Conservation (phyloP, 2,113 vertebrate genomes). For the Hydrochoerus hydrochaeris region DNA sequence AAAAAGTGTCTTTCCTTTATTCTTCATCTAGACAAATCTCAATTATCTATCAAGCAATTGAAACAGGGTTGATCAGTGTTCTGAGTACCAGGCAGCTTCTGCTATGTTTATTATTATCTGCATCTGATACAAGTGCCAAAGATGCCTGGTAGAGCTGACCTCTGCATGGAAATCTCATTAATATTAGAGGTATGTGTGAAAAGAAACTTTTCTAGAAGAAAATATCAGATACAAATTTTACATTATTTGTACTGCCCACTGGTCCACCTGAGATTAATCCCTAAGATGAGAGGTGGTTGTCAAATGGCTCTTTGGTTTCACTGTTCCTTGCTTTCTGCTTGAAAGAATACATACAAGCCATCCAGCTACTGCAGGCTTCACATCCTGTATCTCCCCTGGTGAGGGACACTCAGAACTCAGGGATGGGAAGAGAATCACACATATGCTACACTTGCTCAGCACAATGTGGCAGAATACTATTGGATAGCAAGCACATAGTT, state of each 20-base stretch:
- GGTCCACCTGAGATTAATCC: neutral
- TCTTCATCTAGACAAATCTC: neutral
- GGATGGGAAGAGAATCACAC: neutral
- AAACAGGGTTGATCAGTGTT: neutral
- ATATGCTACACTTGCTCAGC: neutral
- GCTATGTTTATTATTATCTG: slow-evolving; percentile 8
- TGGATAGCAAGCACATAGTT: neutral
- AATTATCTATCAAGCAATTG: neutral
- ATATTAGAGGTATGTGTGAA: neutral
- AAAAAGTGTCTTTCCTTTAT: neutral
- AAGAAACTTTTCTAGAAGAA: neutral
- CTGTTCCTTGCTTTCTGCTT: slow-evolving; percentile 14
- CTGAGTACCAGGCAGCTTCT: neutral
- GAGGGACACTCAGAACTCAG: slow-evolving; percentile 5
- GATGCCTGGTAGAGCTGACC: neutral
- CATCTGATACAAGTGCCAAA: neutral
- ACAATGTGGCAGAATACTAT: neutral
- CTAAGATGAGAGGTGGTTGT: neutral
- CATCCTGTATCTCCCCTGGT: neutral
- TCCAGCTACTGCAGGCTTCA: neutral
- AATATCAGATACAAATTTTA: slow-evolving; percentile 32
- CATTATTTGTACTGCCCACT: neutral
- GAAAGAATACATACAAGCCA: neutral
- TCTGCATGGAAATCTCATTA: neutral
- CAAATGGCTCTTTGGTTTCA: neutral